These are phyloP conservation scores for Bombus huntii DNA, from an alignment of 1,140 invertebrate genomes.

Conservation along the genomic window DNA sequence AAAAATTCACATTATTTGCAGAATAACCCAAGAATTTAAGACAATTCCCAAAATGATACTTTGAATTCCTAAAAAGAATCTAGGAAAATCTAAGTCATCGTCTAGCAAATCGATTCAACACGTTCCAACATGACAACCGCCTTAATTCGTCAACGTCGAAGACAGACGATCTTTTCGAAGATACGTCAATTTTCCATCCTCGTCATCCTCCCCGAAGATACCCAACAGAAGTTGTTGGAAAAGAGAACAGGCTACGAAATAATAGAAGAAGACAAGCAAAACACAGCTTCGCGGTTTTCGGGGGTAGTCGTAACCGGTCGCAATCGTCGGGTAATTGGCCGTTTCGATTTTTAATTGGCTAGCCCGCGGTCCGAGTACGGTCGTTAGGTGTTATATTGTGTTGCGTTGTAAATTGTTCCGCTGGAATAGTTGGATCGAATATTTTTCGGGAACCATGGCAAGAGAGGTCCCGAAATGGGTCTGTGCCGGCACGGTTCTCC, in stretches of 20 bases:
- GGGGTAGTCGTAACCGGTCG: constrained; percentile 74
- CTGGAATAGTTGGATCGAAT: constrained; percentile 72
- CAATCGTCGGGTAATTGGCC: constrained; percentile 75
- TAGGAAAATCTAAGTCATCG: neutral
- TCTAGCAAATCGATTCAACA: neutral
- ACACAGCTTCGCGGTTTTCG: constrained; percentile 18
- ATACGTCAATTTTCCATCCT: neutral
- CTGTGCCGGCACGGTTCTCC: neutral
- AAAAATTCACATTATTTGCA: neutral
- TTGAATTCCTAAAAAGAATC: neutral
- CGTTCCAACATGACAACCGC: too few species aligned
- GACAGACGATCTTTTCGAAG: neutral
- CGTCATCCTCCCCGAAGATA: neutral
- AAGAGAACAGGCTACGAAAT: neutral
- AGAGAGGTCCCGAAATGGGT: neutral
- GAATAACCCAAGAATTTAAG: neutral
- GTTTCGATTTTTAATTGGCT: constrained; percentile 81
- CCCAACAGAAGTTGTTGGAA: neutral
- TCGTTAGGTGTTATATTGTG: constrained; percentile 80
- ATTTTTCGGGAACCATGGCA: constrained; percentile 48
- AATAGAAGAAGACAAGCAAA: constrained; percentile 53
- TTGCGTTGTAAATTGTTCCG: constrained; percentile 74
- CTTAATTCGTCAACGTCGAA: neutral
- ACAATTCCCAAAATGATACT: neutral
- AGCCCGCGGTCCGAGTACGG: constrained; percentile 69